phyloP scores from a whole-genome alignment of 2,888 invertebrate genomes.

The Diarsia mendica region DNA sequence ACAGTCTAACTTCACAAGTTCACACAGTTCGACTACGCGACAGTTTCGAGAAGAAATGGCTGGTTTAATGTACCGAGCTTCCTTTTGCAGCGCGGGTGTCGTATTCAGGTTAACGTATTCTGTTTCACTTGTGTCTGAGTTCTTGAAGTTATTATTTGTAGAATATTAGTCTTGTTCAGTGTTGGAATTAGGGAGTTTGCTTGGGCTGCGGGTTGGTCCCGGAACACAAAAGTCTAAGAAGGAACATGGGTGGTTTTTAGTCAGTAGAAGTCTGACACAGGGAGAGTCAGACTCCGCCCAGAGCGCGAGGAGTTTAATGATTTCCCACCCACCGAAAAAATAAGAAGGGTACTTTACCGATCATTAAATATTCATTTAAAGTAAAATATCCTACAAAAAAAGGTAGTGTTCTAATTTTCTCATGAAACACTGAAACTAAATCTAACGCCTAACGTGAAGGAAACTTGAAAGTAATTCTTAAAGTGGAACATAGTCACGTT shows the following conservation, averaged over 20 bases:
- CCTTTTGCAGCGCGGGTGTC: background rate
- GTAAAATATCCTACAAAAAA: background rate
- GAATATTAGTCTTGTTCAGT: background rate
- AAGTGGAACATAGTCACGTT: background rate
- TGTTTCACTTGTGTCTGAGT: constrained; percentile 11
- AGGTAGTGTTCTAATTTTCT: background rate
- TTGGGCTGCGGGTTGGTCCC: no score
- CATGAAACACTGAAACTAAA: background rate
- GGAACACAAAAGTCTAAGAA: no score
- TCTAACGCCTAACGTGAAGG: no score
- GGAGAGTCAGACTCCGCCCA: no score
- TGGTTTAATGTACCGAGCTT: constrained; percentile 32
- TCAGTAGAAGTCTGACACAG: no score
- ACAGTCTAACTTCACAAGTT: constrained; percentile 46
- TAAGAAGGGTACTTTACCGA: background rate
- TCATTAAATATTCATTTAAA: background rate
- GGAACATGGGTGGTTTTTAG: no score
- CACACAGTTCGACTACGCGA: constrained; percentile 28
- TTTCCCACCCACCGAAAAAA: no score
- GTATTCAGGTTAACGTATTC: constrained; percentile 15
- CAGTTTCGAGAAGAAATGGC: constrained; percentile 10
- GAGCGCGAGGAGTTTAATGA: no score
- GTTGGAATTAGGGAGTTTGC: background rate
- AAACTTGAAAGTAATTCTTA: background rate
- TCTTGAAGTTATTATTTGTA: constrained; percentile 6